Conservation (phyloP, 2,888 invertebrate genomes). For the Ypsolopha scabrella region DNA sequence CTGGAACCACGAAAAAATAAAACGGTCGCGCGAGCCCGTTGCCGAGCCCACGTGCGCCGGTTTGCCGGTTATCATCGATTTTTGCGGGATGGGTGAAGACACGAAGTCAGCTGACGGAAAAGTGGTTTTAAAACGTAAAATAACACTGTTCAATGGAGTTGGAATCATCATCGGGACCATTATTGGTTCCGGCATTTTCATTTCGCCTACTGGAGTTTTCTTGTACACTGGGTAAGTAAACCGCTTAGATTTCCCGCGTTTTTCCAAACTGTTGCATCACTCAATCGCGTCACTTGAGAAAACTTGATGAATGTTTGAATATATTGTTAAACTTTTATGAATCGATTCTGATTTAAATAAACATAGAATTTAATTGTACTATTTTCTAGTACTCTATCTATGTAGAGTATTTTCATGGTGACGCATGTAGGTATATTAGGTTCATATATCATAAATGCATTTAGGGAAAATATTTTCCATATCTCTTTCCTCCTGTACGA, state of each 20-base stretch:
- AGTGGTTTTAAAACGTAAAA: constrained; percentile 82
- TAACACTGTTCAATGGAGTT: constrained; percentile 88
- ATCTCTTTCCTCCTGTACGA: too few relatives aligned
- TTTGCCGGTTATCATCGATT: constrained; percentile 1
- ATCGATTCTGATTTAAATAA: too few relatives aligned
- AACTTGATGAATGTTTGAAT: not conserved
- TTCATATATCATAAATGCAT: too few relatives aligned
- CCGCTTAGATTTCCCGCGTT: constrained; percentile 32
- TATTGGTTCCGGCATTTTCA: constrained; percentile 93
- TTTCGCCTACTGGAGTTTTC: constrained; percentile 88
- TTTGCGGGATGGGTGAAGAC: constrained; percentile 64
- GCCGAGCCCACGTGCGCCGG: constrained; percentile 42
- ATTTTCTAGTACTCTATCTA: too few relatives aligned
- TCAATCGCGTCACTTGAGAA: constrained; percentile 4
- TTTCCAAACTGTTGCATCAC: constrained; percentile 12
- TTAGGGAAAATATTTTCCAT: too few relatives aligned
- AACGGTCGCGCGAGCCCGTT: not conserved
- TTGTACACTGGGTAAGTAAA: constrained; percentile 71
- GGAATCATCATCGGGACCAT: constrained; percentile 91
- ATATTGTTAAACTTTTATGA: not conserved
- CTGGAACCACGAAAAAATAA: not conserved
- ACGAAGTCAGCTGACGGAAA: constrained; percentile 57
- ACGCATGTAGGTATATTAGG: too few relatives aligned
- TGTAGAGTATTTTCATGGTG: too few relatives aligned
- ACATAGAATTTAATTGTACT: too few relatives aligned